phyloP scores from a whole-genome alignment of 2,113 vertebrate species.

The Mormoops blainvillei region DNA sequence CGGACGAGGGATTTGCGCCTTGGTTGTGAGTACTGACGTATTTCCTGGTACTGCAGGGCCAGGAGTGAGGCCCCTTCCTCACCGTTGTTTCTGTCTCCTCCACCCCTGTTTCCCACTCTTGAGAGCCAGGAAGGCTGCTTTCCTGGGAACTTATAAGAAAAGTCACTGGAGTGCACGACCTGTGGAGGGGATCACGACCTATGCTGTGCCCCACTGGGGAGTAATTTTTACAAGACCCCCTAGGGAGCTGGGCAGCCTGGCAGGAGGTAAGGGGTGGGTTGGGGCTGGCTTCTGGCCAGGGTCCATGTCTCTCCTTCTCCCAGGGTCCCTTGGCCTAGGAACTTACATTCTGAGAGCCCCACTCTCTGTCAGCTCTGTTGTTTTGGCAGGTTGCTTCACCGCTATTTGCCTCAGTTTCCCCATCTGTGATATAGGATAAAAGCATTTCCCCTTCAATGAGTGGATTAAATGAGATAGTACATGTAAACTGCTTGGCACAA shows the following conservation, averaged over 20 bases:
- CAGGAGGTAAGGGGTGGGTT: background rate
- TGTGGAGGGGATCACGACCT: fast-evolving
- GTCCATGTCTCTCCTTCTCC: background rate
- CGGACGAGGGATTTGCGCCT: background rate
- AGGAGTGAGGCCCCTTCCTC: background rate
- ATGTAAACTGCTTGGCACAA: background rate
- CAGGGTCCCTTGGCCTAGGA: background rate
- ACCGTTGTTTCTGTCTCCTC: background rate
- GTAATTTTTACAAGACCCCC: no score
- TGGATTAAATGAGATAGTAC: background rate
- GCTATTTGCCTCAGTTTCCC: background rate
- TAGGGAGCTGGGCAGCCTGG: background rate
- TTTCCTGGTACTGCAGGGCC: background rate
- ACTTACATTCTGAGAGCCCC: background rate
- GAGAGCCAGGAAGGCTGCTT: background rate
- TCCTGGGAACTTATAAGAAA: background rate
- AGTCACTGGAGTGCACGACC: background rate
- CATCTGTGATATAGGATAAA: background rate
- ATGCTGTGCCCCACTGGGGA: background rate
- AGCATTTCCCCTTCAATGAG: background rate
- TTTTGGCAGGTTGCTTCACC: background rate
- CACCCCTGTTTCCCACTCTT: background rate
- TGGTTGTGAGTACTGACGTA: no score
- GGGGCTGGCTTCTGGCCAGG: background rate
- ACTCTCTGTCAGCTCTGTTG: fast-evolving